phyloP scores from a whole-genome alignment of 2,113 vertebrate genomes.

The Bos indicus region DNA sequence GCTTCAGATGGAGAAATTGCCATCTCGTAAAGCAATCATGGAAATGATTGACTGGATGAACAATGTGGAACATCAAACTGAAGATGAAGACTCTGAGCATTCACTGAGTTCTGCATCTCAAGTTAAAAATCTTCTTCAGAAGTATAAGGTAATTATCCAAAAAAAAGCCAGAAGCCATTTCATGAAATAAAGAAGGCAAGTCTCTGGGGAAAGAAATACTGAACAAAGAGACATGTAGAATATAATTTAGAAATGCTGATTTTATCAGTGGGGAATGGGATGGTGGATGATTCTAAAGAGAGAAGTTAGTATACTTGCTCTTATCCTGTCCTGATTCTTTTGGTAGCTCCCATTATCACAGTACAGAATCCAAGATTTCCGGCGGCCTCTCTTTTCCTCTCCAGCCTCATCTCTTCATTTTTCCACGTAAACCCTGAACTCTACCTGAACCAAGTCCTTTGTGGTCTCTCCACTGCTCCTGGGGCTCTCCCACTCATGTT shows the following conservation, averaged over 20 bases:
- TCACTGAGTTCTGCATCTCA: constrained; percentile 42
- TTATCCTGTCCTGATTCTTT: neutral
- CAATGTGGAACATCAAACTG: constrained; percentile 73
- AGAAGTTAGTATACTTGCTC: neutral
- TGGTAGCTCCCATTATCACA: neutral
- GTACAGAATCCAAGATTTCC: neutral
- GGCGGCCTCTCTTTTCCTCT: neutral
- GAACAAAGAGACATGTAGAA: neutral
- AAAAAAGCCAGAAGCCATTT: neutral
- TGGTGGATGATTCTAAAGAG: neutral
- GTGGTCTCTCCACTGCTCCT: neutral
- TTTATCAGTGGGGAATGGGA: accelerated
- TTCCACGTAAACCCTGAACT: neutral
- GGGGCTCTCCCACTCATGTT: neutral
- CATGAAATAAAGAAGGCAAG: neutral
- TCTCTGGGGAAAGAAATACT: neutral
- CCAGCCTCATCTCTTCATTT: neutral
- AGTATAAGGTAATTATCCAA: constrained; percentile 84
- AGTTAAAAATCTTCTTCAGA: constrained; percentile 79
- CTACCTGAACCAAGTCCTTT: too few species aligned
- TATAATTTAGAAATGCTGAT: neutral
- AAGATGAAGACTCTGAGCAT: constrained; percentile 19
- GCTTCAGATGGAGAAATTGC: constrained; percentile 87
- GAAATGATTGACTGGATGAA: constrained; percentile 85
- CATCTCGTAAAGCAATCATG: constrained; percentile 85